Percentiles rank a stretch among this genome's conserved stretches.
Evolutionary conservation across 2,888 invertebrate genomes (phyloP).

Genomic region (Hybos culiciformis): DNA sequence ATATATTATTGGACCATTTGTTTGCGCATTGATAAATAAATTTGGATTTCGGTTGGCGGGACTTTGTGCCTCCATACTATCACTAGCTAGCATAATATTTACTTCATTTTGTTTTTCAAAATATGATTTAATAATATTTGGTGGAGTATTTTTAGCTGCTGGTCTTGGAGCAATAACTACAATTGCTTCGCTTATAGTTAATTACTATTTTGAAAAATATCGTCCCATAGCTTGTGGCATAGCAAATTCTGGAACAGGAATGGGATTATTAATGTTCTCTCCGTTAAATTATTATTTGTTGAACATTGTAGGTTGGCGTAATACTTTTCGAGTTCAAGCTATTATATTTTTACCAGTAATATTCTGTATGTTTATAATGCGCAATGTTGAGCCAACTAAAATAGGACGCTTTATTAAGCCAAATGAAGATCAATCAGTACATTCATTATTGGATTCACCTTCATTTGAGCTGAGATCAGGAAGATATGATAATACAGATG

Average conservation of each 20-base stretch:
- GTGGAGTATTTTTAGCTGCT: constrained; percentile 30
- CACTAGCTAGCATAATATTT: constrained; percentile 14
- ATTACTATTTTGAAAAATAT: constrained; percentile 63
- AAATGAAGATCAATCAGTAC: too few species aligned
- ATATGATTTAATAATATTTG: background rate
- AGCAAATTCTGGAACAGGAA: constrained; percentile 57
- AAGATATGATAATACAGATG: too few species aligned
- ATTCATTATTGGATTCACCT: too few species aligned
- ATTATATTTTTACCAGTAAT: constrained; percentile 19
- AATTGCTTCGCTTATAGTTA: constrained; percentile 54
- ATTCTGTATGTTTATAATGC: constrained; percentile 18
- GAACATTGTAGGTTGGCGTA: constrained; percentile 41
- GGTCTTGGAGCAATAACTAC: constrained; percentile 58
- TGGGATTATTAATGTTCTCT: constrained; percentile 49
- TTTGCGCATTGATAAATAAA: constrained; percentile 26
- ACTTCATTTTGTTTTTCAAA: constrained; percentile 19
- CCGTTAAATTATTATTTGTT: constrained; percentile 40
- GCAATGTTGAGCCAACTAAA: constrained; percentile 22
- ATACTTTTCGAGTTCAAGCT: constrained; percentile 41
- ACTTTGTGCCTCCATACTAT: constrained; percentile 16
- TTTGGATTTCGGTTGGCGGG: constrained; percentile 28
- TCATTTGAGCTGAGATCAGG: too few species aligned
- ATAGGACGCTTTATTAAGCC: constrained; percentile 17
- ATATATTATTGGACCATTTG: constrained; percentile 25
- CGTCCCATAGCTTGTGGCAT: constrained; percentile 61